A percentile compares a stretch with the other conserved stretches of the same genome.
phyloP scores from a whole-genome alignment of 1,140 invertebrate genomes.

The Adelges cooleyi region DNA sequence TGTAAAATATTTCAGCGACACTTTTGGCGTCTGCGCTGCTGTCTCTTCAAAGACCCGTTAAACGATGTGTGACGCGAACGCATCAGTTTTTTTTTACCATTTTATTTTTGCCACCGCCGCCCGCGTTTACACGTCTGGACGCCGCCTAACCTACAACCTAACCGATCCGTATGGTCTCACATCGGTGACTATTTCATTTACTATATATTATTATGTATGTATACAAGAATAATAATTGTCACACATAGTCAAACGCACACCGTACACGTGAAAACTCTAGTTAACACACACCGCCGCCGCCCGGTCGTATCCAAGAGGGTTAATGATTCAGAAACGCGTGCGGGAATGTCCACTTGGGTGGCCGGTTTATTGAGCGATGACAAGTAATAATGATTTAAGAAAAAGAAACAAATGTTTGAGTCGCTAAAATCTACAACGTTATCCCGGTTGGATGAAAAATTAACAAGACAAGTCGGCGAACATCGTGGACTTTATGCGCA shows the following conservation, averaged over 20 bases:
- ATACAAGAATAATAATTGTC: not conserved
- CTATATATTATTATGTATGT: too few species aligned
- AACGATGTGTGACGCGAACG: slow-evolving; percentile 21
- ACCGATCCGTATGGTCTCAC: too few species aligned
- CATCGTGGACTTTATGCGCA: too few species aligned
- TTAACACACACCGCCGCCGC: not conserved
- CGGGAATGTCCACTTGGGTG: not conserved
- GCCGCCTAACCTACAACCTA: too few species aligned
- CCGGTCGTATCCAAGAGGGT: not conserved
- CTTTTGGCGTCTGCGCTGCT: not conserved
- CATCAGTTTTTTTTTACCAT: not conserved
- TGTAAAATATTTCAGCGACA: too few species aligned
- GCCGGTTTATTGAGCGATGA: not conserved
- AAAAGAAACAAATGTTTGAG: too few species aligned
- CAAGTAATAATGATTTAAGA: too few species aligned
- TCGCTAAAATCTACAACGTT: too few species aligned
- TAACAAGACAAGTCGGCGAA: too few species aligned
- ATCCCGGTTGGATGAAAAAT: too few species aligned
- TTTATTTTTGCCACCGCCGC: not conserved
- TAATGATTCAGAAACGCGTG: not conserved
- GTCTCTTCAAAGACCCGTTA: slow-evolving; percentile 25
- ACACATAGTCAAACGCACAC: not conserved
- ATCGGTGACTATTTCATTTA: not conserved
- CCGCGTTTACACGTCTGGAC: too few species aligned
- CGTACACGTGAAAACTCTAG: slow-evolving; percentile 15